Conservation (phyloP, 2,113 vertebrate species). For the Dermatemys mawii region DNA sequence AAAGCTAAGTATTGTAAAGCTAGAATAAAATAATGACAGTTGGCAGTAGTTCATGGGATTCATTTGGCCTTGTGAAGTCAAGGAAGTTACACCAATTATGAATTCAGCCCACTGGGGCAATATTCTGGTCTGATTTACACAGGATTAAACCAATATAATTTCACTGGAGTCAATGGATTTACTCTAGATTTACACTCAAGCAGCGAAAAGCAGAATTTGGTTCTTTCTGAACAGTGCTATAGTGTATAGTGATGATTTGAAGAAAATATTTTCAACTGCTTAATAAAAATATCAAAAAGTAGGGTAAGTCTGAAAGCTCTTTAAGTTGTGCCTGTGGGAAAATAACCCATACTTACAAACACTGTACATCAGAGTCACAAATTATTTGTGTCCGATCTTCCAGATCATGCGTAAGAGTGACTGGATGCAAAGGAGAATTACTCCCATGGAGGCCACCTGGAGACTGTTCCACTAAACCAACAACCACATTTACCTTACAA, state of each 20-base stretch:
- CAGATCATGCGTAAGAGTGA: background rate
- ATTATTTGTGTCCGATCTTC: background rate
- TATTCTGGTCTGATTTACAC: background rate
- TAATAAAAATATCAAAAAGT: background rate
- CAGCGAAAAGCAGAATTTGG: background rate
- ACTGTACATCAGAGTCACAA: background rate
- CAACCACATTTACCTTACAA: background rate
- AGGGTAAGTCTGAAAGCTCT: background rate
- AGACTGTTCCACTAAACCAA: background rate
- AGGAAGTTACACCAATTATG: background rate
- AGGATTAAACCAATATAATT: background rate
- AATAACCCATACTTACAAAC: background rate
- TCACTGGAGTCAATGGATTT: background rate
- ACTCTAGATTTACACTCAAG: fast-evolving
- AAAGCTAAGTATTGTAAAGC: background rate
- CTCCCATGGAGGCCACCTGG: background rate
- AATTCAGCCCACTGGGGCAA: background rate
- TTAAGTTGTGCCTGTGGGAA: background rate
- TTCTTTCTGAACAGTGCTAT: background rate
- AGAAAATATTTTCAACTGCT: background rate
- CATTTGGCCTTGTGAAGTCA: background rate
- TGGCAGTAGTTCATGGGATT: background rate
- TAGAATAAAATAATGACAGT: background rate
- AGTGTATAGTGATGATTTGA: background rate
- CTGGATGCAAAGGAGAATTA: conserved; percentile 15